Base-by-base conservation (phyloP, 1,140 invertebrate genomes). In the Diachasma alloeum region DNA sequence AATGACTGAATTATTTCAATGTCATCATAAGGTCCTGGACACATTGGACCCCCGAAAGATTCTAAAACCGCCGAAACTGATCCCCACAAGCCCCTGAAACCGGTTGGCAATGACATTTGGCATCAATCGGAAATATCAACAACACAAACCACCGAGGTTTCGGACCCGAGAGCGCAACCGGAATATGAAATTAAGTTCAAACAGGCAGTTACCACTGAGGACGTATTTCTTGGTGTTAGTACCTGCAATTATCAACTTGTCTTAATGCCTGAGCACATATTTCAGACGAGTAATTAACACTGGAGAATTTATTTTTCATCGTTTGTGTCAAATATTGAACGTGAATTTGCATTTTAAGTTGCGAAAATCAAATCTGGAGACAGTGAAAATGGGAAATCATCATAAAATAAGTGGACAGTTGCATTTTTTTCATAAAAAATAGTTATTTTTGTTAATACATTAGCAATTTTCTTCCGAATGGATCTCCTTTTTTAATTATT, bases 171-270 rank as follows among this genome's bases (percentile, higher is more conserved):
- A 66, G 92, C 92, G 82, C 90, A 91, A 46, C 96, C 96, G 0
- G 91, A 93, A 79, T 97, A 95, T 89, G 93, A 94, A 22, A 94
- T 97, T 82, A 92, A 93, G 82, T 97, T 96, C 84, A 94, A 95
- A 80, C 96, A 98, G 87, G 91, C 94, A 67, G 95, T 98, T 1
- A 93, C 92, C 10, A 92, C 96, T 0, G 95, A 97, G 87, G 96
- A 98, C 86, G 92, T 97, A 42, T 97, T 93, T 88, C 89, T 97
- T 66, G 94, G 95, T 87, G 94, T 95, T 87, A 84, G 80, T 82
- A 63, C 22, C 24, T 11, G 59, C 19, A 63, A 63, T 63, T 63
- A 63, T 63, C 24, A 4, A 31, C 22, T 53, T 19, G 24, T 26
- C 22, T 63, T 63, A 26, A 26, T 63, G 5, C 24, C 24, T 4